These are phyloP conservation scores for Cyphomyrus plagiostoma DNA, from an alignment of 2,113 vertebrate species.

Conservation along the genomic window DNA sequence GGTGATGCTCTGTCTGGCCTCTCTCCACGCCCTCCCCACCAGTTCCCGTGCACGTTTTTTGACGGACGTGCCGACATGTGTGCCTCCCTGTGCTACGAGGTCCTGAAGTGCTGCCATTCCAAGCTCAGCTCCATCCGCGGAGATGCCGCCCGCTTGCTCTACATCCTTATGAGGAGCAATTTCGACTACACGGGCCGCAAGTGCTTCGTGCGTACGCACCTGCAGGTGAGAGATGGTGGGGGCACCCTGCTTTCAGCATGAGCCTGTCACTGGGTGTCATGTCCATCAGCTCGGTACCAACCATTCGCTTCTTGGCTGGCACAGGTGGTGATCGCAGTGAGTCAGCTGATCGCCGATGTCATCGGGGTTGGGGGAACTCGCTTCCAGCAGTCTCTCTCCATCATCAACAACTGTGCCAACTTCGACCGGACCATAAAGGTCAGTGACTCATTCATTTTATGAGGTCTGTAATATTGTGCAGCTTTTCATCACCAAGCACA, in stretches of 20 bases:
- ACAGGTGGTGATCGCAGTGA: slow-evolving; percentile 95
- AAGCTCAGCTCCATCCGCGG: slow-evolving; percentile 89
- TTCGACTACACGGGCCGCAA: slow-evolving; percentile 92
- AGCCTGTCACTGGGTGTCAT: neutral
- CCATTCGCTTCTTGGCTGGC: neutral
- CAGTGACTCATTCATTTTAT: slow-evolving; percentile 25
- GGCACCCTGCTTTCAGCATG: neutral
- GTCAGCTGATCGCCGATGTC: slow-evolving; percentile 95
- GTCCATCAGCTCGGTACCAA: neutral
- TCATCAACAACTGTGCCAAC: slow-evolving; percentile 98
- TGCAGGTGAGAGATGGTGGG: slow-evolving; percentile 60
- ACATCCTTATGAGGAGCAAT: slow-evolving; percentile 97
- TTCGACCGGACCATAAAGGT: slow-evolving; percentile 91
- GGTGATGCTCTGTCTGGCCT: neutral
- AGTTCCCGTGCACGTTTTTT: slow-evolving; percentile 95
- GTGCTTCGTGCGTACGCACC: slow-evolving; percentile 90
- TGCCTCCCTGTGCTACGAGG: slow-evolving; percentile 88
- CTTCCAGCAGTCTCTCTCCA: slow-evolving; percentile 95
- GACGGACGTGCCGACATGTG: slow-evolving; percentile 96
- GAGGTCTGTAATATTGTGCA: neutral
- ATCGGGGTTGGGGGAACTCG: slow-evolving; percentile 93
- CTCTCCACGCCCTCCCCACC: neutral
- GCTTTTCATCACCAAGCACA: neutral
- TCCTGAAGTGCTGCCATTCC: slow-evolving; percentile 92
- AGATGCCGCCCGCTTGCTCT: slow-evolving; percentile 89